Percentiles rank a stretch among this genome's conserved stretches.
Evolutionary conservation across 2,888 invertebrate species (phyloP).

Genomic region (Mayetiola destructor): DNA sequence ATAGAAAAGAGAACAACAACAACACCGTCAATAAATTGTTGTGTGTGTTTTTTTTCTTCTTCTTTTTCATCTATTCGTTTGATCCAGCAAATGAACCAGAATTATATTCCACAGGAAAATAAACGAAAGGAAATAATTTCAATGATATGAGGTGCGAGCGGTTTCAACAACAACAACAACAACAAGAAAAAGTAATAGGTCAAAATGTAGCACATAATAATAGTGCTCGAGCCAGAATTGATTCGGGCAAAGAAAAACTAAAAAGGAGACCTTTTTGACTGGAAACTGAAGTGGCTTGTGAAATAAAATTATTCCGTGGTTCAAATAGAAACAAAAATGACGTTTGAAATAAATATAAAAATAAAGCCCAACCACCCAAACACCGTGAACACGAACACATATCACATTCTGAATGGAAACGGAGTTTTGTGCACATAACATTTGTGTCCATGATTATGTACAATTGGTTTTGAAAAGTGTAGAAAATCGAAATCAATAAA

Average conservation of each 20-base stretch:
- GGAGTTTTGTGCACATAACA: not conserved
- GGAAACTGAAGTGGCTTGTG: not conserved
- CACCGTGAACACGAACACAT: not conserved
- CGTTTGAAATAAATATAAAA: too few species aligned
- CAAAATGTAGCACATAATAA: not conserved
- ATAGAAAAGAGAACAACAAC: conserved; percentile 4
- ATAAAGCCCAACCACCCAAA: not conserved
- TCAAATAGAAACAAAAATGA: conserved; percentile 7
- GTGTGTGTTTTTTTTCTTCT: too few species aligned
- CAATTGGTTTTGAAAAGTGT: not conserved
- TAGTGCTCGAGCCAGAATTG: too few species aligned
- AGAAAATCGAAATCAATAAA: conserved; percentile 5
- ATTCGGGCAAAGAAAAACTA: too few species aligned
- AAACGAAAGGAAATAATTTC: not conserved
- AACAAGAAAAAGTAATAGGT: not conserved
- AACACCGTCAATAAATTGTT: conserved; percentile 11
- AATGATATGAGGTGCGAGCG: not conserved
- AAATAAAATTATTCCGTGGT: not conserved
- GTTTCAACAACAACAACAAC: not conserved
- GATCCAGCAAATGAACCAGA: too few species aligned
- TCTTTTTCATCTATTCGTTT: too few species aligned
- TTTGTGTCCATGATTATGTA: not conserved
- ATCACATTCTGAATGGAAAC: not conserved
- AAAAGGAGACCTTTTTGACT: not conserved
- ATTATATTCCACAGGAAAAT: too few species aligned